These are phyloP conservation scores for Lordiphosa collinella DNA, from an alignment of 1,140 invertebrate species.

Conservation along the genomic window DNA sequence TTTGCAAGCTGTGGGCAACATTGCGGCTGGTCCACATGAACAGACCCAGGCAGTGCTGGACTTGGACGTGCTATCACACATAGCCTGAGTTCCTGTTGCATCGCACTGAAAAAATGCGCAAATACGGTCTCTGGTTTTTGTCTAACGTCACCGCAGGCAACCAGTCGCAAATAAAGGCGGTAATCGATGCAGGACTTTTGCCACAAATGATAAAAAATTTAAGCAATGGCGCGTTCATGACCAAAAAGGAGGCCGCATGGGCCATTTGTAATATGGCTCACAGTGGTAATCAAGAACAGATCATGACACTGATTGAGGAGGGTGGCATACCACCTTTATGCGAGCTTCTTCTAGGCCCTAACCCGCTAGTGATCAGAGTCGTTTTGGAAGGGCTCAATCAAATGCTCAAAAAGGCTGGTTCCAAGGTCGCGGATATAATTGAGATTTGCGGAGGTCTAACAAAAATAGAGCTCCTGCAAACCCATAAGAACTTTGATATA, in stretches of 20 bases:
- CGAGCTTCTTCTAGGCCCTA: constrained; percentile 92
- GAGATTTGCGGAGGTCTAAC: constrained; percentile 96
- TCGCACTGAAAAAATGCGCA: no score
- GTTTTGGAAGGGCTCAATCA: constrained; percentile 95
- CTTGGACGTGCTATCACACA: no score
- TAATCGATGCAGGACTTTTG: constrained; percentile 96
- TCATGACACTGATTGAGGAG: no score
- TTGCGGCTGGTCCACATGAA: no score
- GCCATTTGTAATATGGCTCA: constrained; percentile 99
- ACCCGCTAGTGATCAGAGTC: constrained; percentile 81
- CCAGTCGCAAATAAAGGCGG: constrained; percentile 97
- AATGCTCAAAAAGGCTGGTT: constrained; percentile 91
- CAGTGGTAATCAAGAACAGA: constrained; percentile 95
- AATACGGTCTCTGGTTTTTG: constrained; percentile 99
- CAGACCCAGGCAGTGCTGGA: no score
- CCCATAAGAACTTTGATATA: constrained; percentile 98
- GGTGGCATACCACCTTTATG: constrained; percentile 96
- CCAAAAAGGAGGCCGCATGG: constrained; percentile 99
- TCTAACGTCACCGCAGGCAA: constrained; percentile 99
- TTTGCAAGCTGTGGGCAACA: no score
- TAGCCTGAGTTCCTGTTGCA: no score
- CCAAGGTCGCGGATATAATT: constrained; percentile 90
- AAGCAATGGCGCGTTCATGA: constrained; percentile 97
- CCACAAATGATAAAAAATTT: constrained; percentile 97
- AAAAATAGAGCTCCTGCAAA: constrained; percentile 96